Percentiles rank a stretch among this genome's conserved stretches.
Conservation (phyloP, 2,113 vertebrate species). For the Heliornis fulica region DNA sequence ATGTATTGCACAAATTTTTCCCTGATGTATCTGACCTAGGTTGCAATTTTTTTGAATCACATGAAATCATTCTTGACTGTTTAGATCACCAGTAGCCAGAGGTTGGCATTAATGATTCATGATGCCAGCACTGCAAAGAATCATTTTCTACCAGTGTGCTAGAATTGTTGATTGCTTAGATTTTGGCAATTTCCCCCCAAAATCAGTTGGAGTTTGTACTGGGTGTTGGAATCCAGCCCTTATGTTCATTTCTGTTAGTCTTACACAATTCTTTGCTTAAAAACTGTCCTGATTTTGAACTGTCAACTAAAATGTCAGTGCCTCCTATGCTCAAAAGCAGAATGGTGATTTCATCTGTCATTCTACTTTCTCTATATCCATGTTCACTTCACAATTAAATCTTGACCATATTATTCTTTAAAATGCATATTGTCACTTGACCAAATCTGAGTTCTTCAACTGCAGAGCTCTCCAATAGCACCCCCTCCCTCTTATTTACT, state of each 20-base stretch:
- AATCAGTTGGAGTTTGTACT: neutral
- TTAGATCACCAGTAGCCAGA: neutral
- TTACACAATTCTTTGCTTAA: neutral
- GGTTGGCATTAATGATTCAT: neutral
- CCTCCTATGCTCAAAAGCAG: neutral
- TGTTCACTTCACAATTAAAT: neutral
- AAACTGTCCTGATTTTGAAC: neutral
- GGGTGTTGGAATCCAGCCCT: neutral
- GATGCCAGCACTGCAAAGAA: neutral
- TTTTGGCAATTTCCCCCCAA: neutral
- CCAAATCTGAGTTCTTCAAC: neutral
- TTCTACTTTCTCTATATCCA: neutral
- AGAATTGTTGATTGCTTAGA: neutral
- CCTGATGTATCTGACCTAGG: neutral
- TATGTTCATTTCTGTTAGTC: neutral
- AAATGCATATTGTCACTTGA: neutral
- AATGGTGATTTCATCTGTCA: neutral
- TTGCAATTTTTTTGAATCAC: neutral
- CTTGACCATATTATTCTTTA: neutral
- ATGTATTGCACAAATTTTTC: neutral
- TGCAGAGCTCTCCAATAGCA: neutral
- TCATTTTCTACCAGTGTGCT: neutral
- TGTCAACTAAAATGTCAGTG: rapidly evolving
- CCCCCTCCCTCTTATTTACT: neutral
- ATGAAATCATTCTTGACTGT: neutral